A percentile compares a stretch with the other conserved stretches of the same genome.
These are phyloP conservation scores for Heteromyza rotundicornis DNA, from an alignment of 2,888 invertebrate species.

Conservation along the genomic window DNA sequence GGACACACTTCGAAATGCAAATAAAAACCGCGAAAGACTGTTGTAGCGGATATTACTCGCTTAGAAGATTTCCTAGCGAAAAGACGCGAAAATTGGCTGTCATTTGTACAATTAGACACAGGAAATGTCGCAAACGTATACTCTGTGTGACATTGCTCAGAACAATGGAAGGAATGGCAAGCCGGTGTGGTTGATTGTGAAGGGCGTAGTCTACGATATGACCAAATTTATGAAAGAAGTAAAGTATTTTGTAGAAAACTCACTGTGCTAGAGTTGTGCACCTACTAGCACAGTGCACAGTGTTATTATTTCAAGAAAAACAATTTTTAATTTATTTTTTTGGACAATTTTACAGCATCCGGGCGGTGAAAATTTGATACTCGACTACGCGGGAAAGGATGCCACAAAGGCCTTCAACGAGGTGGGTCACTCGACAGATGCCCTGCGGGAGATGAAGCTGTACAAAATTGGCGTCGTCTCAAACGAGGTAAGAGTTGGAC, in stretches of 20 bases:
- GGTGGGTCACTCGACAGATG: constrained; percentile 73
- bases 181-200: constrained; percentile 70
- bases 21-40: constrained; percentile 12
- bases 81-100: background rate
- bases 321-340: too few relatives aligned
- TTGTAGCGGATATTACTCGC: background rate
- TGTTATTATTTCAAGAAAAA: too few relatives aligned
- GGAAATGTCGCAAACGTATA: constrained; percentile 46
- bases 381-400: constrained; percentile 73
- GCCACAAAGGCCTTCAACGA: constrained; percentile 71
- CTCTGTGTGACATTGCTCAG: constrained; percentile 67
- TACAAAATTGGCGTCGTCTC: constrained; percentile 72
- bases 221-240: constrained; percentile 70
- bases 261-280: too few relatives aligned
- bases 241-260: constrained; percentile 17
- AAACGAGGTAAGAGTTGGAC: constrained; percentile 27
- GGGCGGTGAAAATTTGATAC: constrained; percentile 69
- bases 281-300: too few relatives aligned
- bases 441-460: constrained; percentile 66
- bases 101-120: background rate
- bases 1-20: background rate
- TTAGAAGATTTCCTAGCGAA: background rate
- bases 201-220: constrained; percentile 73
- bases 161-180: constrained; percentile 67
- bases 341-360: constrained; percentile 72